phyloP scores from a whole-genome alignment of 2,797 vertebrate species.

The Lepus townsendii region DNA sequence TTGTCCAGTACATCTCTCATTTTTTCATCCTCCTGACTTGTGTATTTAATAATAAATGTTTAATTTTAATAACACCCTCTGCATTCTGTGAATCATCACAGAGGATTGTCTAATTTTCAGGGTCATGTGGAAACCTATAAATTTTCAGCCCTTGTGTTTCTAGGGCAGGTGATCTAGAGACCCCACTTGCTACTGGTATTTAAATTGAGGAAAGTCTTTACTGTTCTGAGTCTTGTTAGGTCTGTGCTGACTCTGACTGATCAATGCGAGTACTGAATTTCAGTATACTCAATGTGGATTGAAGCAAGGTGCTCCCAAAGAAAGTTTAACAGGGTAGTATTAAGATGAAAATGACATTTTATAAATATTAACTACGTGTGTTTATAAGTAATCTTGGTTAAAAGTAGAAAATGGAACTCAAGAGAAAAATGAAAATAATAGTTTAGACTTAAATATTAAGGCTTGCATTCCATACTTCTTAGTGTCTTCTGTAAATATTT shows the following conservation, averaged over 20 bases:
- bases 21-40: not conserved
- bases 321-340: not conserved
- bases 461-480: not conserved
- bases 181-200: not conserved
- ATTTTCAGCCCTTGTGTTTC: not conserved
- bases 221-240: not conserved
- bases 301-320: not conserved
- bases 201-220: not conserved
- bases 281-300: not conserved
- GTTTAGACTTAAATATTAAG: not conserved
- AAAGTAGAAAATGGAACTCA: not conserved
- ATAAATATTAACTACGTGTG: not conserved
- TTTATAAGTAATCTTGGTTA: not conserved
- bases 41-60: not conserved
- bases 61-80: not conserved
- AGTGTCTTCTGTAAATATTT: not conserved
- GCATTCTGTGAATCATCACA: not conserved
- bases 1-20: not conserved
- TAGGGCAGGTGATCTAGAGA: not conserved
- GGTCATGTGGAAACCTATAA: not conserved
- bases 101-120: not conserved
- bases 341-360: conserved; percentile 25
- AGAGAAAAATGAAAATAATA: not conserved
- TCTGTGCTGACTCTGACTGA: not conserved
- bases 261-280: not conserved